Conservation (phyloP, 2,113 vertebrate species). For the Dasyurus viverrinus region DNA sequence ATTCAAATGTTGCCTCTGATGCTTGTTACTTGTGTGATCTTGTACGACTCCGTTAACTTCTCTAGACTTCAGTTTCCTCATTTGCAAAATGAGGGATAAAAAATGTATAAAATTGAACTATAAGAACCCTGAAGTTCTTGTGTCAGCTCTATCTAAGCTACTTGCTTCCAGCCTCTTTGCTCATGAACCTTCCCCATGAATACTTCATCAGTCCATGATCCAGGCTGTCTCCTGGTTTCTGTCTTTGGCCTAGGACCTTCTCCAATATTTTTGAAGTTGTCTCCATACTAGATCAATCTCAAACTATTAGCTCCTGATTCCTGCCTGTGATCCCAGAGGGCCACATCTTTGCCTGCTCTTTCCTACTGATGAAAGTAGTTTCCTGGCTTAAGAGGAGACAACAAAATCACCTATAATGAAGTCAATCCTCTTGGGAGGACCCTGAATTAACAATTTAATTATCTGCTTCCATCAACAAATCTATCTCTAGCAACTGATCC, state of each 20-base stretch:
- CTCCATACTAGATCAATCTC: background rate
- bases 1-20: no score
- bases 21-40: no score
- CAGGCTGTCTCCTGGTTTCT: no score
- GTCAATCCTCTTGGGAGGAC: background rate
- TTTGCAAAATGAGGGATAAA: no score
- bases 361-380: background rate
- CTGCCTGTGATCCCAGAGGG: background rate
- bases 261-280: background rate
- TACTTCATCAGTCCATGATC: no score
- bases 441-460: background rate
- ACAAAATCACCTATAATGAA: background rate
- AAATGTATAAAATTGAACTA: no score
- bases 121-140: no score
- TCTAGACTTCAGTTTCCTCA: no score
- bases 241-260: background rate
- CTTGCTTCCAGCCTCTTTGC: no score
- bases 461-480: background rate
- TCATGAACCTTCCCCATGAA: no score
- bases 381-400: background rate
- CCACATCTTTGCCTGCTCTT: background rate
- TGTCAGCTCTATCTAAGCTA: no score
- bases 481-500: background rate
- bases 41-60: no score
- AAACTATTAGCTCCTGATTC: background rate